Evolutionary conservation across 2,113 vertebrate genomes (phyloP), one percentile per base, ranked within the genome.

Genomic region (Guaruba guarouba): DNA sequence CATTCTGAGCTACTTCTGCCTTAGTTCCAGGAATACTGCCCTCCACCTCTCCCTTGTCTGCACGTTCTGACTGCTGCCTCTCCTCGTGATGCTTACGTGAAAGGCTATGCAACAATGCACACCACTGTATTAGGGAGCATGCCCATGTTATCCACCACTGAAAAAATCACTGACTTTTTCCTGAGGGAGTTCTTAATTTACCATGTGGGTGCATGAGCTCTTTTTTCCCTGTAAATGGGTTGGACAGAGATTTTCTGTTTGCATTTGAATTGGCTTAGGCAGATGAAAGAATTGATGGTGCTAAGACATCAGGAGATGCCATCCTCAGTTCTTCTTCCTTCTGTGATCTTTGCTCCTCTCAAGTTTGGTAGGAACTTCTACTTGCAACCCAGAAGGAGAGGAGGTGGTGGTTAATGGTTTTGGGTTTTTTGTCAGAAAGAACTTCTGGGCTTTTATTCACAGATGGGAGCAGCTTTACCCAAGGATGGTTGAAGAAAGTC

Each of bases 371-470:
- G 54, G 39, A 92, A 41, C 41, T 89, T 83, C 11, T 35, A 5
- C 41, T 37, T 83, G 15, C 44, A n/a, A 6, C 31, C 7, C 27
- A 44, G 52, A 67, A 81, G 29, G 28, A 79, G 44, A 28, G 29
- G 49, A 74, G 22, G 23, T 88, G 48, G 23, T 0, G 0, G 31
- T 41, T 76, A 20, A 33, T 35, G 11, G 0, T 3, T 12, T 76
- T 82, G 67, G 10, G 0, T 4, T 11, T 80, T 91, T 73, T 37
- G 25, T 77, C 33, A 91, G 71, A 51, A 95, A 27, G 37, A 70
- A 44, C 69, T 79, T 39, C 22, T 63, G 66, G 43, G 20, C 57
- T 83, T 68, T 0, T 7, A 24, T n/a, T 67, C n/a, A 20, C 16
- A 22, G 37, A 6, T 66, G n/a, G 14, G 61, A 7, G 68, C 52